A percentile compares a stretch with the other conserved stretches of the same genome.
phyloP scores from a whole-genome alignment of 2,113 vertebrate species.

The Haemorhous mexicanus region DNA sequence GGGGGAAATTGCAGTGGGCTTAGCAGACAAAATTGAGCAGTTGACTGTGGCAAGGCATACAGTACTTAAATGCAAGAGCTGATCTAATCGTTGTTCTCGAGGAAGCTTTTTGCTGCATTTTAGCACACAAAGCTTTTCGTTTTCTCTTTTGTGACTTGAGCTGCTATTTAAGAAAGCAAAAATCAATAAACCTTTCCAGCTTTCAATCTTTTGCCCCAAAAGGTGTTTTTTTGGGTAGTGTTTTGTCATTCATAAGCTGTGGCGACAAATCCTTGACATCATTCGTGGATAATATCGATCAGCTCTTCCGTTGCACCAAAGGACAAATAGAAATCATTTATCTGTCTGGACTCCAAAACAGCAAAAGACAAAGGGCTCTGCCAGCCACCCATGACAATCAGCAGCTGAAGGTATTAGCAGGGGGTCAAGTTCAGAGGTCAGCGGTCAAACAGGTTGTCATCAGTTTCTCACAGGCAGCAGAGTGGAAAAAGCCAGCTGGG shows the following conservation, averaged over 20 bases:
- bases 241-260: slow-evolving; percentile 98
- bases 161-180: slow-evolving; percentile 94
- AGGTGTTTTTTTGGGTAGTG: slow-evolving; percentile 81
- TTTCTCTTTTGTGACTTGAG: slow-evolving; percentile 90
- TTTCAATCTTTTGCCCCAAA: slow-evolving; percentile 91
- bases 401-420: slow-evolving; percentile 89
- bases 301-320: slow-evolving; percentile 88
- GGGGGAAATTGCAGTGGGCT: slow-evolving; percentile 63
- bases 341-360: slow-evolving; percentile 88
- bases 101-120: slow-evolving; percentile 96
- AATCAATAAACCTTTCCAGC: slow-evolving; percentile 96
- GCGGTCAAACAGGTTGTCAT: slow-evolving; percentile 81
- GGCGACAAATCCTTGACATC: slow-evolving; percentile 98
- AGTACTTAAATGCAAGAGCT: slow-evolving; percentile 87
- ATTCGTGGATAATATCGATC: slow-evolving; percentile 95
- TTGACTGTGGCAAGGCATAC: slow-evolving; percentile 51
- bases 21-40: slow-evolving; percentile 72
- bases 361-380: slow-evolving; percentile 82
- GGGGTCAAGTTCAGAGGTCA: slow-evolving; percentile 88
- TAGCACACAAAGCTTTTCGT: slow-evolving; percentile 93
- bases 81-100: slow-evolving; percentile 89
- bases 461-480: slow-evolving; percentile 78
- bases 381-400: slow-evolving; percentile 81
- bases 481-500: slow-evolving; percentile 77
- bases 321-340: slow-evolving; percentile 98